Percentiles rank a stretch among this genome's conserved stretches.
Evolutionary conservation across 1,140 invertebrate genomes (phyloP).

Genomic region (Penaeus chinensis): DNA sequence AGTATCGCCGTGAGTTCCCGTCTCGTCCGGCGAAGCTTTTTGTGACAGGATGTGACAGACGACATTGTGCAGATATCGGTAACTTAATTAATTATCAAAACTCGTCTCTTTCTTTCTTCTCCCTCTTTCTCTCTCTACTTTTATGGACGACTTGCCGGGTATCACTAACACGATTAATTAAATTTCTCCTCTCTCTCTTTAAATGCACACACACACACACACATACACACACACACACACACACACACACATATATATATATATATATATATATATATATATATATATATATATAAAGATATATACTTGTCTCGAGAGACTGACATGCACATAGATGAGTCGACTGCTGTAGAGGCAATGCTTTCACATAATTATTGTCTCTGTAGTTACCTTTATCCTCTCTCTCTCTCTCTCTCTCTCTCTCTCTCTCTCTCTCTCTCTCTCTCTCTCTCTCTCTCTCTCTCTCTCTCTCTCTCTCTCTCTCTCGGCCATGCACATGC

Average conservation of each 20-base stretch:
- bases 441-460: constrained; percentile 36
- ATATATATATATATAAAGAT: neutral
- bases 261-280: too few relatives aligned
- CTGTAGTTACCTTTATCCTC: neutral
- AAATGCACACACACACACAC: neutral
- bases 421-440: constrained; percentile 10
- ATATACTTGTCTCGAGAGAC: neutral
- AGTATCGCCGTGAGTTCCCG: too few relatives aligned
- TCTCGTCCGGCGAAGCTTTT: neutral
- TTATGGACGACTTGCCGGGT: neutral
- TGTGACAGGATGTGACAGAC: too few relatives aligned
- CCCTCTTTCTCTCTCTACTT: neutral
- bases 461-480: constrained; percentile 34
- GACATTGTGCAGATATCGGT: too few relatives aligned
- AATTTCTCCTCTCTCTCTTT: neutral
- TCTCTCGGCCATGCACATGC: neutral
- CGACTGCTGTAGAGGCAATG: neutral
- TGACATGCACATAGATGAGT: neutral
- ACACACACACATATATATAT: too few relatives aligned
- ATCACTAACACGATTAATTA: neutral
- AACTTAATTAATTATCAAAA: too few relatives aligned
- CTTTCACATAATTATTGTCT: neutral
- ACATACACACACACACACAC: too few relatives aligned
- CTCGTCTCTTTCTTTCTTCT: neutral
- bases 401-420: neutral